Evolutionary conservation across 2,888 invertebrate genomes (phyloP), one percentile per base, ranked within the genome.

Genomic region (Drosophila anceps): DNA sequence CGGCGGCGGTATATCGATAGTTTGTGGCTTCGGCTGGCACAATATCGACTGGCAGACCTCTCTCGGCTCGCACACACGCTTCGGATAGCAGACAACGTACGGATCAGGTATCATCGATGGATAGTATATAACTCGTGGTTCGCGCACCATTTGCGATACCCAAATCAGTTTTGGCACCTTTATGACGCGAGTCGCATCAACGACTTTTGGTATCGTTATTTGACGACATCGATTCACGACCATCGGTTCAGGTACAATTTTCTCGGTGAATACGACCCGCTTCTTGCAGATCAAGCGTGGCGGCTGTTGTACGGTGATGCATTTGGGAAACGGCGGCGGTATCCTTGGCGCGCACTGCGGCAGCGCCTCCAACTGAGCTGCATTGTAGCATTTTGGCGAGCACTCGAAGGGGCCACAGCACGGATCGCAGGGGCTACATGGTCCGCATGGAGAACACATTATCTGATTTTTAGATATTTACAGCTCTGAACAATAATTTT

Each of bases 331-430:
- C 13, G 91, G 91, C 20, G 91, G 91, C 61, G 91, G 91, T 43
- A 90, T 82, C 60, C 90, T 82, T 33, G 91, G 88, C 5, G 90
- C 90, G 68, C 92, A 92, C 76, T 92, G 92, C 18, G 92, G 92
- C 63, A 92, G 73, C 5, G 91, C 90, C 33, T 91, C 90, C 57
- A 92, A 66, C 55, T 92, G 91, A 3, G 68, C 67, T 7, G 67
- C 39, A 41, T 55, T 67, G 57, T 67, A 67, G 9, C 67, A 67
- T 6, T 67, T 67, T 0, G 67, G 67, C 15, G 68, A 48, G 33
- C 67, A 68, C 33, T 67, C 67, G 10, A 68, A 68, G 15, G 67
- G 55, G 7, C 68, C 67, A 39, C 67, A 55, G 39, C 67, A 67
- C 8, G 68, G 55, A 13, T 67, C 67, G 27, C 68, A 67, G 8